A percentile compares a stretch with the other conserved stretches of the same genome.
These are phyloP conservation scores for Rhipidura dahli DNA, from an alignment of 2,113 vertebrate species.

Conservation along the genomic window DNA sequence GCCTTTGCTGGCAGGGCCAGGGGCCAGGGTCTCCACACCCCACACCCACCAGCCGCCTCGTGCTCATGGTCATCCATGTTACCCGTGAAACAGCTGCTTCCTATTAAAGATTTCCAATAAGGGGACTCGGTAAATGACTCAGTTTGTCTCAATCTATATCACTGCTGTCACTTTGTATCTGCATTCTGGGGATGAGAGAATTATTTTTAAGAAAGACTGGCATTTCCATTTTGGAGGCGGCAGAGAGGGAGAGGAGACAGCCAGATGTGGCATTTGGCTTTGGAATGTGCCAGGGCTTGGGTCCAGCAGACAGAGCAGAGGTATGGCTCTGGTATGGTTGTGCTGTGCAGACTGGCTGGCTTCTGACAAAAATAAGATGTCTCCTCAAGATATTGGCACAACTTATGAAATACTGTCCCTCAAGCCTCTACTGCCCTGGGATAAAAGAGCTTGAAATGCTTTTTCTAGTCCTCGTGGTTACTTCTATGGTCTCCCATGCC, in stretches of 20 bases:
- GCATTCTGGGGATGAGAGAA: neutral
- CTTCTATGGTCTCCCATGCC: neutral
- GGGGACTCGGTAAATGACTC: neutral
- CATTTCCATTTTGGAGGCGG: neutral
- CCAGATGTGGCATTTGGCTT: neutral
- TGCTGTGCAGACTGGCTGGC: neutral
- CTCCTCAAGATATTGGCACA: neutral
- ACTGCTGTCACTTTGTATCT: neutral
- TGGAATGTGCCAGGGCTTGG: accelerated
- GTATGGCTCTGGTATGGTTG: neutral
- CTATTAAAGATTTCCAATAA: constrained; percentile 9
- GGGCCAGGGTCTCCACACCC: neutral
- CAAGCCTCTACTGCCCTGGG: neutral
- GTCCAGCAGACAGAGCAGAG: neutral
- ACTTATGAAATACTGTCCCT: neutral
- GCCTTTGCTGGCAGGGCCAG: neutral
- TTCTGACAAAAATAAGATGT: neutral
- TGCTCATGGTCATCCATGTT: neutral
- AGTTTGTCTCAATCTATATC: neutral
- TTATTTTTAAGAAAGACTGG: neutral
- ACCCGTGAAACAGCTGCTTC: neutral
- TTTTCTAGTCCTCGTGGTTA: neutral
- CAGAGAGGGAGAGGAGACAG: neutral
- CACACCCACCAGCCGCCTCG: neutral
- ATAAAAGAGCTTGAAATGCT: neutral